These are phyloP conservation scores for Vanessa atalanta DNA, from an alignment of 1,140 invertebrate species.

Conservation along the genomic window DNA sequence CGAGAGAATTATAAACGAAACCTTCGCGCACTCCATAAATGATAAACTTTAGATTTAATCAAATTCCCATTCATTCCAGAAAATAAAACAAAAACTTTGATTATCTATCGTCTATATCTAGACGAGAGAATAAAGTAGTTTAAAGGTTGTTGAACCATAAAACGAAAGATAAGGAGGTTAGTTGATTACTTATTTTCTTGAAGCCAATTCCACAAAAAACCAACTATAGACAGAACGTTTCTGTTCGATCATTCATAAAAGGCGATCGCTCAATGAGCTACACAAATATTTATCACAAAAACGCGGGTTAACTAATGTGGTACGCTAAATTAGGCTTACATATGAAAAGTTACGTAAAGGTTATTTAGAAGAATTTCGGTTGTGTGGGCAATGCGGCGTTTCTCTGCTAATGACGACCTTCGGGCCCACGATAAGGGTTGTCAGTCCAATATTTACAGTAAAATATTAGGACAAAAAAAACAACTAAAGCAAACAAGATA, in stretches of 20 bases:
- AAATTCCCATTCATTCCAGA: too few species aligned
- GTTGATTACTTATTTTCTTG: background rate
- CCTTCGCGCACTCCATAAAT: background rate
- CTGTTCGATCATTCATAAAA: background rate
- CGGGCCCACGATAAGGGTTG: constrained; percentile 36
- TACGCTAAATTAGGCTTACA: constrained; percentile 58
- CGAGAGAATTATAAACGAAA: constrained; percentile 12
- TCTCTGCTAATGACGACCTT: constrained; percentile 66
- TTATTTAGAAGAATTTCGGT: constrained; percentile 63
- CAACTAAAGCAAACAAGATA: background rate
- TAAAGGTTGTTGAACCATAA: background rate
- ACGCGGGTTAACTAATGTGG: constrained; percentile 37
- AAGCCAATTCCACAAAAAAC: background rate
- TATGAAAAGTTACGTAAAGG: constrained; percentile 66
- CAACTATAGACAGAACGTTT: background rate
- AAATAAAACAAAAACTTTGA: too few species aligned
- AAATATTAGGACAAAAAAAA: background rate
- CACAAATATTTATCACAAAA: constrained; percentile 40
- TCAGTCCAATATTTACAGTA: background rate
- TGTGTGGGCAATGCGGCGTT: constrained; percentile 52
- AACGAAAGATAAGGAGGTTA: background rate
- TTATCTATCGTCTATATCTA: too few species aligned
- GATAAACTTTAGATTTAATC: too few species aligned
- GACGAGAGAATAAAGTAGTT: too few species aligned
- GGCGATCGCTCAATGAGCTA: background rate